A percentile compares a stretch with the other conserved stretches of the same genome.
Conservation (phyloP, 2,113 vertebrate genomes). For the Bufo bufo region DNA sequence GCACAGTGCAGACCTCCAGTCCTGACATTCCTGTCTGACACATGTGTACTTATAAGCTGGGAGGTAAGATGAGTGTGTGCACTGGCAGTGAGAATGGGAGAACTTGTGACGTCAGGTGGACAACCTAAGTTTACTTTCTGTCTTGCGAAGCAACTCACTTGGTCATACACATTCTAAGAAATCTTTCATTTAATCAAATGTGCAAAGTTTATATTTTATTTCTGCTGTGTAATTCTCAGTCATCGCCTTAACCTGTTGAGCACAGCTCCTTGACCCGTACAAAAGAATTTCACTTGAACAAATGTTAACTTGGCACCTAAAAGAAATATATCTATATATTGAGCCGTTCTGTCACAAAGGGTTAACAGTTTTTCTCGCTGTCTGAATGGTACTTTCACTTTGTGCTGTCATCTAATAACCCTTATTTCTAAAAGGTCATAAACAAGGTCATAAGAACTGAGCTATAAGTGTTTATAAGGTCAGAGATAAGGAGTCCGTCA, state of each 20-base stretch:
- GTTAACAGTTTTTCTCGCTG: too few species aligned
- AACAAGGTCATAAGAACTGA: too few species aligned
- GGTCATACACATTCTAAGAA: neutral
- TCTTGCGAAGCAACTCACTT: neutral
- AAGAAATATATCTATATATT: too few species aligned
- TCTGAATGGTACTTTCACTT: too few species aligned
- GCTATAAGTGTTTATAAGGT: too few species aligned
- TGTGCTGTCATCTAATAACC: too few species aligned
- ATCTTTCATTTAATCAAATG: neutral
- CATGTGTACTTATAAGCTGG: slow-evolving; percentile 86
- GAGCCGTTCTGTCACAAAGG: too few species aligned
- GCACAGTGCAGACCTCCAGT: slow-evolving; percentile 86
- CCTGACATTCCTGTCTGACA: slow-evolving; percentile 82
- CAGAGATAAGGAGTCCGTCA: too few species aligned
- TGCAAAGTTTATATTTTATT: neutral
- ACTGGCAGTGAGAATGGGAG: neutral
- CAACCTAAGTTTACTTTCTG: neutral
- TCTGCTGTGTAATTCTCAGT: neutral
- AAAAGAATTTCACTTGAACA: neutral
- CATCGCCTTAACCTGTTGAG: neutral
- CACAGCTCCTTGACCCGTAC: neutral
- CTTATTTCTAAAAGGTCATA: too few species aligned
- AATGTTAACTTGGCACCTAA: too few species aligned
- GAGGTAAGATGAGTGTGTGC: slow-evolving; percentile 79
- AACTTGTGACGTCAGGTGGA: slow-evolving; percentile 5